These are phyloP conservation scores for Caenorhabditis sp. DNA, from an alignment of 2,888 invertebrate species.

Conservation along the genomic window DNA sequence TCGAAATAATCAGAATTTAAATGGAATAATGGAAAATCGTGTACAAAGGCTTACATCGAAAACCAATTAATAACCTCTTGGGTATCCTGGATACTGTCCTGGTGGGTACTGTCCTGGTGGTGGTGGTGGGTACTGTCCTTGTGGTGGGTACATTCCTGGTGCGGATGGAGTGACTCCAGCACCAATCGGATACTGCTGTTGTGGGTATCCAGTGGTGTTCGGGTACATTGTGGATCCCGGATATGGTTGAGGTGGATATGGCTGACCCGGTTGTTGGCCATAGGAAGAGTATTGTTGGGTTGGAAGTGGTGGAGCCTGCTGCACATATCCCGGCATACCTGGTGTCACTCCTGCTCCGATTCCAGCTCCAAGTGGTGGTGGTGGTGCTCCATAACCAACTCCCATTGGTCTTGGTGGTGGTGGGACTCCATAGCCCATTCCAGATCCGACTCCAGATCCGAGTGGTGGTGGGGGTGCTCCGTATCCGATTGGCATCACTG, in stretches of 20 bases:
- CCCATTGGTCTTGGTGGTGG: slow-evolving; percentile 48
- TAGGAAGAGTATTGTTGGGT: slow-evolving; percentile 44
- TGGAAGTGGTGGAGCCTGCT: slow-evolving; percentile 57
- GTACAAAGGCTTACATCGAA: slow-evolving; percentile 26
- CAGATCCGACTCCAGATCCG: slow-evolving; percentile 28
- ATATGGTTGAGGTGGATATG: slow-evolving; percentile 29
- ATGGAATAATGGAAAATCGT: neutral
- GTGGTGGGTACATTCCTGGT: slow-evolving; percentile 40
- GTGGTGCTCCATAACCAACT: slow-evolving; percentile 15
- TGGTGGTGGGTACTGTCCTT: slow-evolving; percentile 45
- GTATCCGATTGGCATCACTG: slow-evolving; percentile 25
- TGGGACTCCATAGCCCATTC: slow-evolving; percentile 41
- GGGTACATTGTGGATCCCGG: slow-evolving; percentile 36
- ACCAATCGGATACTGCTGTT: slow-evolving; percentile 49
- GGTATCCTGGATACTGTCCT: slow-evolving; percentile 42
- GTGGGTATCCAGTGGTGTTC: slow-evolving; percentile 31
- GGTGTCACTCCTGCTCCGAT: slow-evolving; percentile 45
- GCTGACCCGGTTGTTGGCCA: slow-evolving; percentile 26
- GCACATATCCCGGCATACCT: slow-evolving; percentile 40
- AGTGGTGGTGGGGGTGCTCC: slow-evolving; percentile 40
- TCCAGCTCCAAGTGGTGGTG: slow-evolving; percentile 40
- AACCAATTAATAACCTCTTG: slow-evolving; percentile 46
- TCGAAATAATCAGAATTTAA: neutral
- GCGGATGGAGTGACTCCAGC: slow-evolving; percentile 33
- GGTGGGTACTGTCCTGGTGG: slow-evolving; percentile 36